These are phyloP conservation scores for Hylyphantes graminicola DNA, from an alignment of 1,140 invertebrate genomes.

Conservation along the genomic window DNA sequence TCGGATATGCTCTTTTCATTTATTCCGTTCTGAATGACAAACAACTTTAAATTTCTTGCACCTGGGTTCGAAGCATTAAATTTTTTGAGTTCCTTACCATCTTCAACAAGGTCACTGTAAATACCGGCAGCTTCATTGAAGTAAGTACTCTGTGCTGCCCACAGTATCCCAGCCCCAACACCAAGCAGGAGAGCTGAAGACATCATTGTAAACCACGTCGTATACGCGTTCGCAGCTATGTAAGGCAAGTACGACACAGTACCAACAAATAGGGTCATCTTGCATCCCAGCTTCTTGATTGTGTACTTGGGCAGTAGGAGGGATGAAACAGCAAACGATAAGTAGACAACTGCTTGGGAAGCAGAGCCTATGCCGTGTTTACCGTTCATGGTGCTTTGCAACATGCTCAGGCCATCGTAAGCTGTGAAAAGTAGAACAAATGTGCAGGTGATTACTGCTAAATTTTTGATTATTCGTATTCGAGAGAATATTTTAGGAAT, in stretches of 20 bases:
- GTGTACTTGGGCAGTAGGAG: constrained; percentile 14
- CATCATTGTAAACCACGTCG: constrained; percentile 13
- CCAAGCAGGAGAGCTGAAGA: constrained; percentile 18
- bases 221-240: constrained; percentile 37
- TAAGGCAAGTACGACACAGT: constrained; percentile 10
- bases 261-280: background rate
- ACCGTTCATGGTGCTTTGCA: constrained; percentile 36
- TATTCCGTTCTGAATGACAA: background rate
- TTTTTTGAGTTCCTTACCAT: background rate
- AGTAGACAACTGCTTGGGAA: constrained; percentile 2
- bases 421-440: constrained; percentile 95
- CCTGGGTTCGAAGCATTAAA: background rate
- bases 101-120: constrained; percentile 6
- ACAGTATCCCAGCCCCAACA: constrained; percentile 12
- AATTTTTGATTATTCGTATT: constrained; percentile 89
- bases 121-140: constrained; percentile 25
- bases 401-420: constrained; percentile 79
- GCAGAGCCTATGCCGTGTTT: background rate
- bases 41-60: background rate
- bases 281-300: constrained; percentile 41
- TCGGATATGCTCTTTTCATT: background rate
- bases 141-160: constrained; percentile 39
- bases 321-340: constrained; percentile 2
- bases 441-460: constrained; percentile 83
- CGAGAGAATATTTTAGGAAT: constrained; percentile 63